Base-by-base conservation (phyloP, 2,113 vertebrate species). In the Leucosticte australis region DNA sequence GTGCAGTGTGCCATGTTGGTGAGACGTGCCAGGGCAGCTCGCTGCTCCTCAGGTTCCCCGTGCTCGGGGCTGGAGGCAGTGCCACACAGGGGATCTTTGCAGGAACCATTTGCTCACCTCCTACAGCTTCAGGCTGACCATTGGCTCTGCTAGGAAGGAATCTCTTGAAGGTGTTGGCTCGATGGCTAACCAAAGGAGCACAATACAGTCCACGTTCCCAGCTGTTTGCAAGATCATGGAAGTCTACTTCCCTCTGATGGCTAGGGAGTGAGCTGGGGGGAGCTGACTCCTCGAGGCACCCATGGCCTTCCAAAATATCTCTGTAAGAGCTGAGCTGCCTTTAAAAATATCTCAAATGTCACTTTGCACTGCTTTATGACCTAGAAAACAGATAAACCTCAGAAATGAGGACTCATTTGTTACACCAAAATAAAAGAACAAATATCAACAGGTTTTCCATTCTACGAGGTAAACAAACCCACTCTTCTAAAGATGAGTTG, bases 1-100 rank as follows among this genome's bases (percentile, higher is more conserved):
- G 37, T 0, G 3, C 52, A 60, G 39, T 0, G 0, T 33, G 23
- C 47, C 0, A 1, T 1, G 50, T 4, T 17, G 27, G 68, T 2
- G 4, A 49, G 17, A 71, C 0, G 0, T 4, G 53, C 39, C 53
- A 57, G 31, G 15, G 23, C 5, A 49, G 13, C 63, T 47, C 1
- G 0, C 55, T 50, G 28, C 50, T 83, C 39, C 42, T 50, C 35
- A 33, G 20, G 17, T 4, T 69, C 42, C 39, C 46, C 5, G 0
- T 0, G 2, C 33, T 22, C 2, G 0, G 53, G 3, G 67, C 70
- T 52, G 19, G 7, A 81, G 33, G 14, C 20, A 52, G 15, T 68
- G 17, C 5, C 37, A 30, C 19, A 42, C 1, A 0, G 3, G 30
- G 4, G 2, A 39, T 22, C 42, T 59, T n/a, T 39, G 50, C 33